phyloP scores from a whole-genome alignment of 1,140 invertebrate species.

The Ruditapes philippinarum region DNA sequence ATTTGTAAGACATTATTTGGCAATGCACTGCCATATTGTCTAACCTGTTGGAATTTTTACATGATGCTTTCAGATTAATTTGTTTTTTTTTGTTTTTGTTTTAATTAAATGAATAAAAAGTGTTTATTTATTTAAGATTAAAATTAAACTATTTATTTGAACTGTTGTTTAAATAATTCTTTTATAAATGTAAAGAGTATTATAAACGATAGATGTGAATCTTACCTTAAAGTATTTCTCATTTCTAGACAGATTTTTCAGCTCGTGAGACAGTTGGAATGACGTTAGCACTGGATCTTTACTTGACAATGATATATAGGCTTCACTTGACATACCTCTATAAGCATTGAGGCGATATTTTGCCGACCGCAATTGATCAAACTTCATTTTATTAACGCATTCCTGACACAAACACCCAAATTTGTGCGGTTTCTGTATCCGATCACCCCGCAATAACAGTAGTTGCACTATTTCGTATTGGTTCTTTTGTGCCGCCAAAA shows the following conservation, averaged over 20 bases:
- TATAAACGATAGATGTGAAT: too few relatives aligned
- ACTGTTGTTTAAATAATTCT: too few relatives aligned
- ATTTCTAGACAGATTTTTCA: slow-evolving; percentile 84
- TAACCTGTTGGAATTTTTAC: too few relatives aligned
- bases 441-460: slow-evolving; percentile 83
- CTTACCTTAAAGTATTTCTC: slow-evolving; percentile 89
- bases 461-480: slow-evolving; percentile 86
- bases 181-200: too few relatives aligned
- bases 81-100: too few relatives aligned
- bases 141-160: too few relatives aligned
- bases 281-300: slow-evolving; percentile 90
- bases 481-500: slow-evolving; percentile 85
- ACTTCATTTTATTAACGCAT: slow-evolving; percentile 87
- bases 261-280: slow-evolving; percentile 89
- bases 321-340: slow-evolving; percentile 85
- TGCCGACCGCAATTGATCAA: slow-evolving; percentile 83
- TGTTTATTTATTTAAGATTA: too few relatives aligned
- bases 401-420: slow-evolving; percentile 89
- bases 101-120: too few relatives aligned
- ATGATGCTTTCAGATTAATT: too few relatives aligned
- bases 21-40: too few relatives aligned
- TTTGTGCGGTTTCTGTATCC: slow-evolving; percentile 88
- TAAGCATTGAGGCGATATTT: slow-evolving; percentile 86
- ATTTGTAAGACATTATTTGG: too few relatives aligned
- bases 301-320: slow-evolving; percentile 90